These are phyloP conservation scores for Acleris emargana DNA, from an alignment of 2,888 invertebrate genomes.

Conservation along the genomic window DNA sequence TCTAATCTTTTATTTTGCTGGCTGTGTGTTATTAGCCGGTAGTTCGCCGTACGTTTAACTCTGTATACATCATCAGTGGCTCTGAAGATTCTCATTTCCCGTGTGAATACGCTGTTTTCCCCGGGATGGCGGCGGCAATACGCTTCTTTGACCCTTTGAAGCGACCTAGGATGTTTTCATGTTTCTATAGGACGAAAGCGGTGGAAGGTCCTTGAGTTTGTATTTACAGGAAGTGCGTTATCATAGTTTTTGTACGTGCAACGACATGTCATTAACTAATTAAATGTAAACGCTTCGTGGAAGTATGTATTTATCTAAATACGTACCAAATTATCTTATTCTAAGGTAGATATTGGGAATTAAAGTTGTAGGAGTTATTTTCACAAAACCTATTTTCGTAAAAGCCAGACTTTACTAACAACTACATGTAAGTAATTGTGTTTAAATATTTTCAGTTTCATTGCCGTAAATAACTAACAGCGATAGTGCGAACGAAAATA, in stretches of 20 bases:
- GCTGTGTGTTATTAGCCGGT: conserved; percentile 13
- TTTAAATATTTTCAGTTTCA: no score
- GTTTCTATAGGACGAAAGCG: conserved; percentile 12
- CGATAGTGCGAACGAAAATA: background rate
- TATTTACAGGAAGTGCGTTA: background rate
- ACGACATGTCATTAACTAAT: no score
- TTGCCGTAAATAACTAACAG: background rate
- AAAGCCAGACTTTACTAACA: no score
- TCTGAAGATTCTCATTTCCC: conserved; percentile 67
- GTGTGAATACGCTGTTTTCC: conserved; percentile 72
- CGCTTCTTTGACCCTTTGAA: conserved; percentile 70
- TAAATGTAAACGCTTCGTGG: no score
- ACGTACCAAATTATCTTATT: no score
- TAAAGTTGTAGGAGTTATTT: no score
- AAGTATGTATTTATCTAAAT: no score
- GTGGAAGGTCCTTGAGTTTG: conserved; percentile 16
- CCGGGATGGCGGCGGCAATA: conserved; percentile 58
- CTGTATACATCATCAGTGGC: conserved; percentile 33
- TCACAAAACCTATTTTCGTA: no score
- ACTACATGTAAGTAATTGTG: no score
- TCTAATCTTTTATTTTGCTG: conserved; percentile 5
- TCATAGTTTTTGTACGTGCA: no score
- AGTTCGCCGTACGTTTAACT: conserved; percentile 1
- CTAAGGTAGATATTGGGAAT: no score
- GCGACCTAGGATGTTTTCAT: conserved; percentile 29